Conservation (phyloP, 2,113 vertebrate species). For the Microcebus murinus region DNA sequence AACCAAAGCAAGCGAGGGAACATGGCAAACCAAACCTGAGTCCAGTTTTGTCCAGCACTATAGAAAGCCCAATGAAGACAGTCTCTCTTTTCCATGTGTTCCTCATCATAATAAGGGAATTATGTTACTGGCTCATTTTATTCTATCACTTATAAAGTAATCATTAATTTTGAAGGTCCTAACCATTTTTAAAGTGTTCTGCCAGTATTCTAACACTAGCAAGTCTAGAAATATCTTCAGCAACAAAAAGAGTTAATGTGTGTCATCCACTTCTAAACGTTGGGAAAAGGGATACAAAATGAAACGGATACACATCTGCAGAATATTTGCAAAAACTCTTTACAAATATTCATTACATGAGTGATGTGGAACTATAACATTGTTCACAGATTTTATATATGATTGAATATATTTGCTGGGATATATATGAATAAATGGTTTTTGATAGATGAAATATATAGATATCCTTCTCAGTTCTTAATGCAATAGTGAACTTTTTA, state of each 20-base stretch:
- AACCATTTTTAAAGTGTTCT: neutral
- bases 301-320: neutral
- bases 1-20: neutral
- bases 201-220: neutral
- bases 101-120: no score
- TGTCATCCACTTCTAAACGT: neutral
- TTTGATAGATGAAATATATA: neutral
- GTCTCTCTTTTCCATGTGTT: neutral
- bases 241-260: neutral
- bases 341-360: neutral
- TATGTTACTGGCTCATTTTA: neutral
- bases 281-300: neutral
- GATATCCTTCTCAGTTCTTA: neutral
- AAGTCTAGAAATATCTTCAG: neutral
- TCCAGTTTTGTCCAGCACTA: neutral
- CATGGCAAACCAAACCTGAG: neutral
- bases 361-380: neutral
- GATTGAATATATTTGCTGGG: neutral
- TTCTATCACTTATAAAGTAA: neutral
- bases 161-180: neutral
- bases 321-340: neutral
- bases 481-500: neutral
- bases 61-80: neutral
- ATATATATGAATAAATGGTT: neutral
- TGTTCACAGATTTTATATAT: neutral